Base-by-base conservation (phyloP, 2,113 vertebrate genomes). In the Coracopsis vasa region DNA sequence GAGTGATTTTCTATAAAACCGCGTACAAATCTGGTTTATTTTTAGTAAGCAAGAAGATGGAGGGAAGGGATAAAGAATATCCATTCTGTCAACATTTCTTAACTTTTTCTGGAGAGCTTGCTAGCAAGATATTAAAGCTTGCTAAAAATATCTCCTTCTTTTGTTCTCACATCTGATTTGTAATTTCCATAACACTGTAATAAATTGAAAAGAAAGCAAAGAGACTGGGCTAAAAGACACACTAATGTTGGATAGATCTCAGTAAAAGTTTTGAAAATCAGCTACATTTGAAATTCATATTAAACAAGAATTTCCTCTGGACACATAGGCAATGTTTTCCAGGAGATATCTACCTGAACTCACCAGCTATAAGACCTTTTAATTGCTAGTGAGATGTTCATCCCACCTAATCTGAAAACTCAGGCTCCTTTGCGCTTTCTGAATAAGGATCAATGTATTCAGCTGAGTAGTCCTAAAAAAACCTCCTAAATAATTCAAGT, bases 1-100 rank as follows among this genome's bases (percentile, higher is more conserved):
- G 86, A 94, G 17, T 79, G 85, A 92, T 97, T 96, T 96, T 86
- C 89, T 96, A 25, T 92, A 83, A 92, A 96, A 92, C 48, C 83
- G 19, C 69, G 50, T 77, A 88, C 90, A 93, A 65, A 56, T 44
- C 18, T 4, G 27, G 58, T 56, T 31, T 93, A 95, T 96, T 97
- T 97, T 97, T 94, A 94, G 84, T 60, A 94, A 95, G 47, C 17
- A 88, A 80, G 67, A 93, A 92, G 73, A 95, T 51, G 78, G 64
- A 83, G 65, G 33, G 62, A 42, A 93, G 14, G 10, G 37, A 78
- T 73, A 89, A 79, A 48, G 24, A 83, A 72, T 31, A 88, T 35
- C 27, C 14, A 48, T 23, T n/a, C 31, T 27, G 80, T 42, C 20
- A 90, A 54, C 51, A 71, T 45, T 39, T 53, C 58, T 69, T 71